These are phyloP conservation scores for Holcopasites calliopsidis DNA, from an alignment of 1,140 invertebrate genomes.

Conservation along the genomic window DNA sequence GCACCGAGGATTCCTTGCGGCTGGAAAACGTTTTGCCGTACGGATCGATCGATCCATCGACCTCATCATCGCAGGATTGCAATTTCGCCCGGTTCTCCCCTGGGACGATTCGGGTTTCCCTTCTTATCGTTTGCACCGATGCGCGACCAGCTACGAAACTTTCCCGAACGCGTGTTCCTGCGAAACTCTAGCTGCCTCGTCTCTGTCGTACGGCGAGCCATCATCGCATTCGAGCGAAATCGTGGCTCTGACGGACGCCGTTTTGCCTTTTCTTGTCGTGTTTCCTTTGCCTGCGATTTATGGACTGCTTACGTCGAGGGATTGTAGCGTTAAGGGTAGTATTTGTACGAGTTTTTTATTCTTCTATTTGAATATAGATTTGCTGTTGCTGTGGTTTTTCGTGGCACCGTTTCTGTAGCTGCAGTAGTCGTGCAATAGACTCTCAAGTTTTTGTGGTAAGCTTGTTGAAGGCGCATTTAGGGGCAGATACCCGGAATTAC, in stretches of 20 bases:
- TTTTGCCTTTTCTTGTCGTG: background rate
- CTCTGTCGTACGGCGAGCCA: background rate
- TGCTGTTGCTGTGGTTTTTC: no score
- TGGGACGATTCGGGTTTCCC: slow-evolving; percentile 40
- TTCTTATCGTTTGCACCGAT: slow-evolving; percentile 50
- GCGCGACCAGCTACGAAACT: background rate
- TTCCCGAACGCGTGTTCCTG: background rate
- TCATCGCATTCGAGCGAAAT: slow-evolving; percentile 11
- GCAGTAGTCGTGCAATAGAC: background rate
- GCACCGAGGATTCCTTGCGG: slow-evolving; percentile 48
- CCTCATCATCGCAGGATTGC: slow-evolving; percentile 59
- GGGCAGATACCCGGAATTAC: background rate
- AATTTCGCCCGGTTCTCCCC: slow-evolving; percentile 53
- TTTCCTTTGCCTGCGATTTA: background rate
- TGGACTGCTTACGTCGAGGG: background rate
- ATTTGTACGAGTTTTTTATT: background rate
- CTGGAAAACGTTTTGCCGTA: slow-evolving; percentile 53
- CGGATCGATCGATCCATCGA: slow-evolving; percentile 53
- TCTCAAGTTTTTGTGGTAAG: background rate
- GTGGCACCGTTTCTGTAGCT: no score
- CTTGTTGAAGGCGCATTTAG: background rate
- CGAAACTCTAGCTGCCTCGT: background rate
- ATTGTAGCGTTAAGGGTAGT: background rate
- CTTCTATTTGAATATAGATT: background rate
- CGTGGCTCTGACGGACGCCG: background rate